Base-by-base conservation (phyloP, 1,140 invertebrate genomes). In the Heliothis virescens region DNA sequence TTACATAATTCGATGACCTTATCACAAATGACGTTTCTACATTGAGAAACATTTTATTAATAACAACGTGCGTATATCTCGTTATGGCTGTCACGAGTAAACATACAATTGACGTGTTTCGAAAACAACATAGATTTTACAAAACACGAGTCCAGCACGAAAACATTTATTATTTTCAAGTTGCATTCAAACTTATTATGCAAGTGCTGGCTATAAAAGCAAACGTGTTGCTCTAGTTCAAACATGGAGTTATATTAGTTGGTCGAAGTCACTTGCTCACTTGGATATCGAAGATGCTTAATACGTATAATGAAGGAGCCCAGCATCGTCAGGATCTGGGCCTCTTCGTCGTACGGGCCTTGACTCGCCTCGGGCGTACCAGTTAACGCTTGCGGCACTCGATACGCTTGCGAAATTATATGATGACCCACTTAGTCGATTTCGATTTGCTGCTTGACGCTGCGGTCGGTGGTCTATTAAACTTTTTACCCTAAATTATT, bases 391-490 rank as follows among this genome's bases (percentile, higher is more conserved):
- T 92, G 91, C 92, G 89, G 92, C 92, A 92, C 92, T 94, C 93
- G 92, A 93, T 94, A 93, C 89, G 90, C 88, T 94, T 94, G 92
- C 93, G 92, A 94, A 93, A 94, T 94, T 91, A 90, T 93, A 91
- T 91, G 90, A 94, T 94, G 93, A 93, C 93, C 93, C 89, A 94
- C 92, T 94, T 94, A 89, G 89, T 82, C 85, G 92, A 91, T 92
- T 94, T 93, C 92, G 88, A 92, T 93, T 93, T 90, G 88, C 87
- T 88, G 86, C 86, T 89, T 91, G 87, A 85, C 85, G 90, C 87
- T 86, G 86, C 83, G 86, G 85, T 90, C 77, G 52, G 59, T 88
- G 85, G 84, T 89, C 89, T 88, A 87, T 87, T 84, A 85, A 87
- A 87, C 72, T 90, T 93, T 93, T 94, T 93, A 90, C 83, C 85